phyloP scores from a whole-genome alignment of 1,140 invertebrate genomes.

The Cotesia chilonis region DNA sequence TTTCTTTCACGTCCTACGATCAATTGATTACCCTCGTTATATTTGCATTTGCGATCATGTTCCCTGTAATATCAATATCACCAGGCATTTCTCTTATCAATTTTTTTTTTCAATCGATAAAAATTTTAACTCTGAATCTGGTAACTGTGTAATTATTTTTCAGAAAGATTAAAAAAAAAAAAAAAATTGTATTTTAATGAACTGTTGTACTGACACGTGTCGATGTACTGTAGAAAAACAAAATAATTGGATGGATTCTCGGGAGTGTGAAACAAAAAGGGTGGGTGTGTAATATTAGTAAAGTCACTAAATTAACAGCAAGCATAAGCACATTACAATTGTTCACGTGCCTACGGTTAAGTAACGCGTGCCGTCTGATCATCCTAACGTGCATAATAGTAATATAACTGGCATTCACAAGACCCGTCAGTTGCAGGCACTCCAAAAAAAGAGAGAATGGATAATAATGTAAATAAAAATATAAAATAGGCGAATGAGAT shows the following conservation, averaged over 20 bases:
- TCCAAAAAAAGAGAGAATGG: not conserved
- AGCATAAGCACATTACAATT: not conserved
- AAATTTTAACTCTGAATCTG: not conserved
- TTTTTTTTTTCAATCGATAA: not conserved
- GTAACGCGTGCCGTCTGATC: conserved; percentile 29
- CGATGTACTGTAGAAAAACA: not conserved
- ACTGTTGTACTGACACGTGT: not conserved
- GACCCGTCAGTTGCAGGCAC: not conserved
- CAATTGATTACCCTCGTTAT: conserved; percentile 39
- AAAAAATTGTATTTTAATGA: not conserved
- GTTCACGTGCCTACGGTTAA: conserved; percentile 33
- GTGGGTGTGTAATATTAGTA: not conserved
- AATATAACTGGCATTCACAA: not conserved
- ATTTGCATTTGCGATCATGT: conserved; percentile 33
- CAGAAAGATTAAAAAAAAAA: too few relatives aligned
- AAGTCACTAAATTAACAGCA: not conserved
- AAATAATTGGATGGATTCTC: conserved; percentile 2
- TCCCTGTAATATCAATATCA: conserved; percentile 5
- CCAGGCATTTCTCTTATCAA: conserved; percentile 17
- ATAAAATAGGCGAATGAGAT: conserved; percentile 22
- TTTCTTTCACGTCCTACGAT: conserved; percentile 40
- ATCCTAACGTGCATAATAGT: conserved; percentile 8
- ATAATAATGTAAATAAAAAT: conserved; percentile 9
- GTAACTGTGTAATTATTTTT: too few relatives aligned
- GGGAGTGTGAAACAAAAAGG: conserved; percentile 7